A percentile compares a stretch with the other conserved stretches of the same genome.
Conservation (phyloP, 2,797 vertebrate species). For the Onychomys leucogaster region DNA sequence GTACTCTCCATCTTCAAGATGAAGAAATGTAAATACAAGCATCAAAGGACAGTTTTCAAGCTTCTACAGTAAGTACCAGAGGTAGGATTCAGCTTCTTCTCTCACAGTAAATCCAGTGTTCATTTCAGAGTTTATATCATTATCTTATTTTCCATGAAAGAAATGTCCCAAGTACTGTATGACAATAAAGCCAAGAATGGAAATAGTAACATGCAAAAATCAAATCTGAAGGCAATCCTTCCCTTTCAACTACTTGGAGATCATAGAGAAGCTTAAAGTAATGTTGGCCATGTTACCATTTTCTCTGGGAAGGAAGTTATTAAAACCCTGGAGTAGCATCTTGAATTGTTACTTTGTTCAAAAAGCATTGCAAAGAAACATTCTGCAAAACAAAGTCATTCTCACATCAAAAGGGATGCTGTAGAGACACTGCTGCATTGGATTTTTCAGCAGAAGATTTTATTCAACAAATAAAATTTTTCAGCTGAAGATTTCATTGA, state of each 20-base stretch:
- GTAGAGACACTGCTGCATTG: background rate
- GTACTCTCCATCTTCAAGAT: background rate
- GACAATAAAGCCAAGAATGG: background rate
- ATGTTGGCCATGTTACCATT: background rate
- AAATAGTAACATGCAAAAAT: slow-evolving; percentile 27
- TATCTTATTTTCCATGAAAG: slow-evolving; percentile 18
- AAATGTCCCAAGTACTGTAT: background rate
- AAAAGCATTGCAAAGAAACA: background rate
- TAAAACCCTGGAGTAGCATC: slow-evolving; percentile 21
- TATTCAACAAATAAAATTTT: slow-evolving; percentile 24
- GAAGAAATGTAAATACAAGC: background rate
- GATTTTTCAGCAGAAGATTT: slow-evolving; percentile 43
- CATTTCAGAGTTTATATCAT: background rate
- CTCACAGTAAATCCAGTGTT: background rate
- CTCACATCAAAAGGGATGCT: background rate
- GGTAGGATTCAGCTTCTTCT: background rate
- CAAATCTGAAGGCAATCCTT: background rate
- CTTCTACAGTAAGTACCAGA: background rate
- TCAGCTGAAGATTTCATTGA: background rate
- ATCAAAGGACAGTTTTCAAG: slow-evolving; percentile 13
- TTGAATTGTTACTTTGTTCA: background rate
- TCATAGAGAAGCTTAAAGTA: background rate
- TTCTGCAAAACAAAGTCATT: slow-evolving; percentile 32
- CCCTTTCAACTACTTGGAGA: background rate
- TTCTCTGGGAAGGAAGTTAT: slow-evolving; percentile 42